Evolutionary conservation across 1,140 invertebrate genomes (phyloP), one percentile per base, ranked within the genome.

Genomic region (Protaetia brevitarsis): DNA sequence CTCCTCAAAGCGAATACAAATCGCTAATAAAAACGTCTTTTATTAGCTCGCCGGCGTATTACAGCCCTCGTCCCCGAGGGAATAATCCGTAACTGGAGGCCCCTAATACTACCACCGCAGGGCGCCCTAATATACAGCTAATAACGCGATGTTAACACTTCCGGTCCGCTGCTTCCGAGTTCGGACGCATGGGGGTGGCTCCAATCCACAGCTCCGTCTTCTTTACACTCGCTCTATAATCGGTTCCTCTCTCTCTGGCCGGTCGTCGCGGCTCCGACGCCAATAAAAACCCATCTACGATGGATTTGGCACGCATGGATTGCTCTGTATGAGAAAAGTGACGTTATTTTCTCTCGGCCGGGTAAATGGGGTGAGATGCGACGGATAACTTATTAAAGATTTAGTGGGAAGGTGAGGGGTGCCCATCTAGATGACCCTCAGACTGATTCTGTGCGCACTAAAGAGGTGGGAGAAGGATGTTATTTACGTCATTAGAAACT

Each of bases 71-170:
- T 10, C 13, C 10, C 21, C 5, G 58, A 6, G 28, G 26, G 13
- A 19, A 26, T 27, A 11, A 28, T 67, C 58, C 60, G 30, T 64
- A 68, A 64, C 66, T 67, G 56, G 63, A 59, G 63, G 64, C 64
- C 69, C 67, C 69, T 64, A 66, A 37, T 37, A 37, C n/a, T 37
- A 37, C 13, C 70, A 68, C 69, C 67, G 64, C 65, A 65, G 69
- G 70, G 73, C 69, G 71, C 67, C 71, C 69, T 72, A 72, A 72
- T 74, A 72, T 68, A 70, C 69, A 73, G 71, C 69, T 74, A 73
- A 75, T 74, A 75, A 74, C 68, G 69, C 69, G 66, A 68, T 71
- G 71, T 75, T 74, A 71, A 72, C 71, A 74, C 72, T 74, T 74
- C 72, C 74, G 72, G 71, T 74, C 69, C 70, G 71, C 62, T 72